Evolutionary conservation across 1,140 invertebrate species (phyloP).

Genomic region (Drosophila repleta): DNA sequence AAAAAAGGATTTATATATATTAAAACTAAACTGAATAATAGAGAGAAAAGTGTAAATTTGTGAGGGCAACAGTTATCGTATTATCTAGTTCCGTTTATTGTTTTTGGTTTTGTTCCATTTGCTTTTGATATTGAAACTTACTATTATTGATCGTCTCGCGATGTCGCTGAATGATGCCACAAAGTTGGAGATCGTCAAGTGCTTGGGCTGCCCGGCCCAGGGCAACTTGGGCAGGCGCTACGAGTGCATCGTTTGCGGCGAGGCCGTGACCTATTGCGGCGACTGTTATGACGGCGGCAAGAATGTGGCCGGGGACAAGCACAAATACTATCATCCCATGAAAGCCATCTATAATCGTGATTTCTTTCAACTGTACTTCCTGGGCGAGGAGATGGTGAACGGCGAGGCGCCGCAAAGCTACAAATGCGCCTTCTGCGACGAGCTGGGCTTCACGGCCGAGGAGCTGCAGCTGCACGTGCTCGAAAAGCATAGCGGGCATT

Average conservation of each 20-base stretch:
- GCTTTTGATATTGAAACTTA: neutral
- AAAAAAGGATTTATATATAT: neutral
- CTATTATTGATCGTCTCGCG: neutral
- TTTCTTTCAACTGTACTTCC: conserved; percentile 42
- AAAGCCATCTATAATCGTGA: conserved; percentile 42
- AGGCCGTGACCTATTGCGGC: conserved; percentile 44
- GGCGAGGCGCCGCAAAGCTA: conserved; percentile 56
- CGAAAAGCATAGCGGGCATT: conserved; percentile 29
- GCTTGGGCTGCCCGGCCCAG: conserved; percentile 24
- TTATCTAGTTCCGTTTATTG: neutral
- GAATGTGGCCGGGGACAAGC: conserved; percentile 18
- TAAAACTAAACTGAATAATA: neutral
- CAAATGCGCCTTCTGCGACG: conserved; percentile 51
- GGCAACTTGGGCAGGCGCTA: conserved; percentile 33
- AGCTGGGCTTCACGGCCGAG: conserved; percentile 40
- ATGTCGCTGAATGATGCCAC: conserved; percentile 10
- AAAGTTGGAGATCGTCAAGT: conserved; percentile 4
- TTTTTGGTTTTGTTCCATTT: too few species aligned
- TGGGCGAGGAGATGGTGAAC: conserved; percentile 38
- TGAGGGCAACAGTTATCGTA: too few species aligned
- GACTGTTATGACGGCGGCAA: conserved; percentile 36
- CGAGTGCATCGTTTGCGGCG: conserved; percentile 49
- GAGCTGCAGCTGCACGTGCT: conserved; percentile 51
- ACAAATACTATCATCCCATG: conserved; percentile 66
- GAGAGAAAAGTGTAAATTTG: neutral